These are phyloP conservation scores for Meloidogyne hapla DNA, from an alignment of 1,140 invertebrate species.

Conservation along the genomic window DNA sequence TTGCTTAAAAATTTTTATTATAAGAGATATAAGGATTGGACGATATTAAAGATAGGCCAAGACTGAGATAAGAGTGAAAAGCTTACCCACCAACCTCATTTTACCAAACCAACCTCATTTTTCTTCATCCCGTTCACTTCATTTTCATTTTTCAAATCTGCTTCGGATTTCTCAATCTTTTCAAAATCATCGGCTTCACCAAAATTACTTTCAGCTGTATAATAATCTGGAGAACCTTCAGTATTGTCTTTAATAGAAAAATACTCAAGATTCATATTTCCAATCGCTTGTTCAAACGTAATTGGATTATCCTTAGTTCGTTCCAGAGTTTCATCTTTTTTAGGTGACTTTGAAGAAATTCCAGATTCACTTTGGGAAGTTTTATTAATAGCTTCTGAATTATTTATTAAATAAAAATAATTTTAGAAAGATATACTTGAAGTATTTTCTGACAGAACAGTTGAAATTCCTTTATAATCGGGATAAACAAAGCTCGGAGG, in stretches of 20 bases:
- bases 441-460: not conserved
- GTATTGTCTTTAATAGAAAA: not conserved
- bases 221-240: not conserved
- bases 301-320: not conserved
- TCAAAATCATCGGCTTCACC: not conserved
- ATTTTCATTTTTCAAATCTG: not conserved
- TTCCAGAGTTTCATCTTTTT: not conserved
- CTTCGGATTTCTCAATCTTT: not conserved
- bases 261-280: not conserved
- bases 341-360: not conserved
- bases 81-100: too few species aligned
- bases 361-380: not conserved
- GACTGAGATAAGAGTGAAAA: too few species aligned
- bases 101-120: not conserved
- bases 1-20: not conserved
- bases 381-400: not conserved
- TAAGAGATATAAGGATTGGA: too few species aligned
- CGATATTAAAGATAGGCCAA: too few species aligned
- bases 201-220: not conserved
- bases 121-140: not conserved
- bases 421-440: not conserved
- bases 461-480: not conserved
- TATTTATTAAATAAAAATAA: not conserved
- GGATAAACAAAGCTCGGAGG: not conserved
- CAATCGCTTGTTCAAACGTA: not conserved